A percentile compares a stretch with the other conserved stretches of the same genome.
phyloP scores from a whole-genome alignment of 2,113 vertebrate genomes.

The Lucifuga dentata region DNA sequence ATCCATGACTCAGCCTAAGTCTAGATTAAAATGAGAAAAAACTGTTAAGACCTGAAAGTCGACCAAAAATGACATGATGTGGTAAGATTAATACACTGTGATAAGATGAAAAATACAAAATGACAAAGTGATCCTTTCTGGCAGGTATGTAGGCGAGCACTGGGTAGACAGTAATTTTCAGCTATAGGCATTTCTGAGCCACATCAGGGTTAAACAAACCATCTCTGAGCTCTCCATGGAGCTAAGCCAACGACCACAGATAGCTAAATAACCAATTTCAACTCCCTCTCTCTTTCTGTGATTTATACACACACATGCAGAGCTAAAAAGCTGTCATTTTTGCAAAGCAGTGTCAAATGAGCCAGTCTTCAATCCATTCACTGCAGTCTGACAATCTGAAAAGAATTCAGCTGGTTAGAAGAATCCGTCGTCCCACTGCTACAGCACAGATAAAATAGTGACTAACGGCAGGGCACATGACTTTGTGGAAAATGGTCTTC shows the following conservation, averaged over 20 bases:
- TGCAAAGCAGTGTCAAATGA: constrained; percentile 42
- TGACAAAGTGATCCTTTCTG: constrained; percentile 37
- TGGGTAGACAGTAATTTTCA: constrained; percentile 50
- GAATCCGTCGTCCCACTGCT: constrained; percentile 22
- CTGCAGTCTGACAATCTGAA: constrained; percentile 59
- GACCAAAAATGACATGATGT: neutral
- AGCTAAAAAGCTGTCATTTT: constrained; percentile 40
- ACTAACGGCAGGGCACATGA: constrained; percentile 38
- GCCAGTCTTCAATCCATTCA: constrained; percentile 60
- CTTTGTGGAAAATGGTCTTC: constrained; percentile 44
- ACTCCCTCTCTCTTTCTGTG: constrained; percentile 41
- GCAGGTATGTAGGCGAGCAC: constrained; percentile 39
- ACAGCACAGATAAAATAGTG: constrained; percentile 33
- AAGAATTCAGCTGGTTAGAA: constrained; percentile 50
- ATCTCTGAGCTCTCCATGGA: constrained; percentile 57
- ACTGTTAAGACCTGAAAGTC: constrained; percentile 5
- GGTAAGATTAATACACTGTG: constrained; percentile 3
- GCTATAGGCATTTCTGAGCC: constrained; percentile 53
- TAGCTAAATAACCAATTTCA: constrained; percentile 50
- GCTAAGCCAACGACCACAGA: constrained; percentile 54
- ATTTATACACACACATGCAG: constrained; percentile 16
- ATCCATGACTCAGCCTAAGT: constrained; percentile 4
- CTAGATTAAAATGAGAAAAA: constrained; percentile 9
- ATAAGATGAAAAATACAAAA: constrained; percentile 33
- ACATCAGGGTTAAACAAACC: constrained; percentile 61